A percentile compares a stretch with the other conserved stretches of the same genome.
Evolutionary conservation across 2,113 vertebrate genomes (phyloP).

Genomic region (Taxidea taxus): DNA sequence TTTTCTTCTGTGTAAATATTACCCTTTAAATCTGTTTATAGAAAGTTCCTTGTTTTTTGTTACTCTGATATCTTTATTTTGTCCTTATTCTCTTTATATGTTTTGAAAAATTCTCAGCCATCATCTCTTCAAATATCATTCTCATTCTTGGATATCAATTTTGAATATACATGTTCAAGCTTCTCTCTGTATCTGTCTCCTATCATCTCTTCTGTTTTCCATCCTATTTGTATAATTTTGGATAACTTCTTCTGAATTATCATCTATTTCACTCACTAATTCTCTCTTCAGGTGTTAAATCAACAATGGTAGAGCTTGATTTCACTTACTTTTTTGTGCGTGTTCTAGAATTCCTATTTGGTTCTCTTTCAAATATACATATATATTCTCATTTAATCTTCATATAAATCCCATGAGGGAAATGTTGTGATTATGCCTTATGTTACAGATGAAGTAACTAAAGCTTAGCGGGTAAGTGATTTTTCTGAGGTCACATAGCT

Average conservation of each 20-base stretch:
- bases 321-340: not conserved
- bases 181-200: not conserved
- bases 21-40: not conserved
- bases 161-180: not conserved
- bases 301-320: not conserved
- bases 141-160: not conserved
- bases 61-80: not conserved
- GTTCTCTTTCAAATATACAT: not conserved
- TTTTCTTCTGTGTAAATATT: not conserved
- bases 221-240: slow-evolving; percentile 8
- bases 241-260: slow-evolving; percentile 3
- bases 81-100: not conserved
- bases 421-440: not conserved
- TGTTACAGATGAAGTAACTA: not conserved
- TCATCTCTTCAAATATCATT: not conserved
- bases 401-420: not conserved
- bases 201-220: not conserved
- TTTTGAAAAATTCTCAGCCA: not conserved
- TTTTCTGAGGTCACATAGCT: not conserved
- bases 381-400: not conserved
- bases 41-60: not conserved
- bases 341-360: not conserved
- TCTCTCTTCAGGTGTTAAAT: not conserved
- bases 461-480: not conserved
- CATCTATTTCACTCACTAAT: not conserved